Evolutionary conservation across 2,888 invertebrate species (phyloP).

Genomic region (Drosophila lacicola): DNA sequence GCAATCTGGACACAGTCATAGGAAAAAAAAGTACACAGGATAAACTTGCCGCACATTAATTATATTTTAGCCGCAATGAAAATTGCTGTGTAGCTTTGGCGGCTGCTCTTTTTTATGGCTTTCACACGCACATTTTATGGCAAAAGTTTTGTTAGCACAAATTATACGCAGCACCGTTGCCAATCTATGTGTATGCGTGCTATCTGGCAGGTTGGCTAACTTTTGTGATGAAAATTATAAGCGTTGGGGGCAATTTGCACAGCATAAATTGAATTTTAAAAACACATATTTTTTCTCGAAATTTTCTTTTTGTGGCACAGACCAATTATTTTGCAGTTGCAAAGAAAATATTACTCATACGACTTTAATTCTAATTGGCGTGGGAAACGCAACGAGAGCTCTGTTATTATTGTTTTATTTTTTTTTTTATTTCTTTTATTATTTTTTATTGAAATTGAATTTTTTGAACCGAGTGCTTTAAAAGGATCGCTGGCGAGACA

Average conservation of each 20-base stretch:
- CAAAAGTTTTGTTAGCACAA: conserved; percentile 68
- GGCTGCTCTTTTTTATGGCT: conserved; percentile 56
- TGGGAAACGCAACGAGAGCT: conserved; percentile 63
- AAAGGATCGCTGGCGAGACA: conserved; percentile 76
- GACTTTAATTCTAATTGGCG: conserved; percentile 72
- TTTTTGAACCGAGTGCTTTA: conserved; percentile 50
- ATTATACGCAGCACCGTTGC: conserved; percentile 44
- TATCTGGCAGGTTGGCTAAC: conserved; percentile 32
- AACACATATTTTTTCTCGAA: conserved; percentile 18
- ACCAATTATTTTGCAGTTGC: conserved; percentile 46
- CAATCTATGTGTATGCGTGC: conserved; percentile 32
- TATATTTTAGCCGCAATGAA: conserved; percentile 65
- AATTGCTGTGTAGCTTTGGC: conserved; percentile 27
- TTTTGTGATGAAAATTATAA: conserved; percentile 53
- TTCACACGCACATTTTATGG: conserved; percentile 65
- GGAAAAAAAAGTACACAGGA: conserved; percentile 27
- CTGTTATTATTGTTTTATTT: conserved; percentile 12
- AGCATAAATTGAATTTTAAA: conserved; percentile 66
- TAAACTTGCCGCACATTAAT: conserved; percentile 67
- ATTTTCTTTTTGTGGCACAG: conserved; percentile 2
- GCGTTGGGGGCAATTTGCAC: conserved; percentile 50
- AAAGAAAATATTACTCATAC: conserved; percentile 41
- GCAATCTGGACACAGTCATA: conserved; percentile 21
- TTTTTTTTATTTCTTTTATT: conserved; percentile 7
- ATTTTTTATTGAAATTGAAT: conserved; percentile 19